Base-by-base conservation (phyloP, 1,140 invertebrate genomes). In the Camponotus vicinus region DNA sequence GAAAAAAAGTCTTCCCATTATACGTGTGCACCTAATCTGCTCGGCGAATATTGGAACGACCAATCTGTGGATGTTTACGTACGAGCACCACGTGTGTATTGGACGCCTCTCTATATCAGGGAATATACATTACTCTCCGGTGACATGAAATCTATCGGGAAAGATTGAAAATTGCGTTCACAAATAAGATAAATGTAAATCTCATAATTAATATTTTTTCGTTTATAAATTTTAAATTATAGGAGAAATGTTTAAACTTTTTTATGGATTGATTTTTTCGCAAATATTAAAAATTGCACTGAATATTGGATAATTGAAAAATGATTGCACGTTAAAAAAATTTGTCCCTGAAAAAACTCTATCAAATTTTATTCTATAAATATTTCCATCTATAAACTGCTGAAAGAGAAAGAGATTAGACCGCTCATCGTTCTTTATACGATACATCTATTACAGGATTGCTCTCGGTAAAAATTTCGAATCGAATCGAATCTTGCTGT, bases 401-500 rank as follows among this genome's bases (percentile, higher is more conserved):
- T n/a, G 32, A 71, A 71, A 5, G 15, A 57, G 15, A 57, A 59
- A 73, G 57, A 61, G 57, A 61, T 82, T 11, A 71, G 40, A 82
- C 4, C 45, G 45, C 9, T 32, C n/a, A 21, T 34, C 49, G 3
- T 71, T 70, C 18, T 61, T 27, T 6, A 59, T 27, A 34, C n/a
- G 21, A 49, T 70, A 32, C 34, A 75, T 73, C 69, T 32, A 75
- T 73, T 71, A 45, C n/a, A 21, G 40, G 18, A 82, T 83, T 27
- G 73, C 27, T 40, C 15, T 21, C 2, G 27, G 15, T 2, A 75
- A 75, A 83, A 83, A 83, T 83, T 83, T 83, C 55, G 40, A 85
- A 78, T 85, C 82, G 76, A 85, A 85, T 85, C 82, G 76, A 85
- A 85, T 77, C 75, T 78, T 78, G 34, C 75, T 61, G 71, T 73